A percentile compares a stretch with the other conserved stretches of the same genome.
Evolutionary conservation across 2,797 vertebrate genomes (phyloP).

Genomic region (Cheirogaleus major): DNA sequence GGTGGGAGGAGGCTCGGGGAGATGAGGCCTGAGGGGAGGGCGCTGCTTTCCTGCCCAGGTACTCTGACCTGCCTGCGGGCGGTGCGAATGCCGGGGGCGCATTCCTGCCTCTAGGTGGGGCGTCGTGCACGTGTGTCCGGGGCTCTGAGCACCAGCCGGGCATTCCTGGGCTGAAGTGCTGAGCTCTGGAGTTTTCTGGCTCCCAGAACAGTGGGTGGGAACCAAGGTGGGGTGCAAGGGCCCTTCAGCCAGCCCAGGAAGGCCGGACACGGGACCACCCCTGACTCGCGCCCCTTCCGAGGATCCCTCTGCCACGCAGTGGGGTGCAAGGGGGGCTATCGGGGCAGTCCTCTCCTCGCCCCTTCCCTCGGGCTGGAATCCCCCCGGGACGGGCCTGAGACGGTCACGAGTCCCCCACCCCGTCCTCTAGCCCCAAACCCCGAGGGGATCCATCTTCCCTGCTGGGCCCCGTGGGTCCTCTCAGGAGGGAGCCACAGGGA

Average conservation of each 20-base stretch:
- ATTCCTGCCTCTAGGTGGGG: constrained; percentile 62
- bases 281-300: too few species aligned
- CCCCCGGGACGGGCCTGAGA: not conserved
- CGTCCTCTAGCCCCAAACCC: accelerated
- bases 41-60: not conserved
- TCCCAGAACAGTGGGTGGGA: not conserved
- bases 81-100: accelerated
- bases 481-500: not conserved
- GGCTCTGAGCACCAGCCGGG: not conserved
- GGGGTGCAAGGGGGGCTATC: accelerated
- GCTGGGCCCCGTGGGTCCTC: accelerated
- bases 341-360: accelerated
- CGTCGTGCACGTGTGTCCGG: accelerated
- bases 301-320: accelerated
- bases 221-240: not conserved
- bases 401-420: too few species aligned
- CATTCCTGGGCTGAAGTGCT: not conserved
- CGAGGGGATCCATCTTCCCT: accelerated
- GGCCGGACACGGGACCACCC: too few species aligned
- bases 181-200: not conserved
- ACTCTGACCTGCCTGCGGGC: accelerated
- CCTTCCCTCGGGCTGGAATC: accelerated
- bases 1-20: not conserved
- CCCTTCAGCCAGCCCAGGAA: not conserved
- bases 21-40: not conserved